phyloP scores from a whole-genome alignment of 2,113 vertebrate genomes.

The Accipiter virgatus region DNA sequence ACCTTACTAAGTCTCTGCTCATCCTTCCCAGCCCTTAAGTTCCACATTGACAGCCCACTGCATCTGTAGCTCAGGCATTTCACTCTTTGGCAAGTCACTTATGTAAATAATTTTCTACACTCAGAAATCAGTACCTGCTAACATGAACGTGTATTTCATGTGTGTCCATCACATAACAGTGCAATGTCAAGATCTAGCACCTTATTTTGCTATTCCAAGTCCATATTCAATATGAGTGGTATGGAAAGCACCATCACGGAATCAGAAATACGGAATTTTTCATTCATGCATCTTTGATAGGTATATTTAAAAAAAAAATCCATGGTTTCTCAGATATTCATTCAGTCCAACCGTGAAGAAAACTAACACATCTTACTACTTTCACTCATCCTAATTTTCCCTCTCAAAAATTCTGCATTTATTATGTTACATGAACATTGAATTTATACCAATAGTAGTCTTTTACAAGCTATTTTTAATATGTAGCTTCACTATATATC shows the following conservation, averaged over 20 bases:
- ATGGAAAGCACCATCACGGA: background rate
- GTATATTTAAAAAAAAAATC: background rate
- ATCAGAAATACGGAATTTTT: background rate
- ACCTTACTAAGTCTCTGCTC: background rate
- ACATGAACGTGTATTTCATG: background rate
- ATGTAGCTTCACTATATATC: background rate
- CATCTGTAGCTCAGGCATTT: background rate
- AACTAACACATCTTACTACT: background rate
- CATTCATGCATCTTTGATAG: background rate
- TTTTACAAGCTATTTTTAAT: background rate
- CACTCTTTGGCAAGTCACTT: background rate
- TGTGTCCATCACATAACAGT: background rate
- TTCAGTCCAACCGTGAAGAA: background rate
- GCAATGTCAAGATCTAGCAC: background rate
- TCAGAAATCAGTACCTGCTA: background rate
- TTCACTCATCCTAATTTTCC: background rate
- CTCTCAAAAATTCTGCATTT: background rate
- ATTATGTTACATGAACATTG: background rate
- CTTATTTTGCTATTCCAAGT: background rate
- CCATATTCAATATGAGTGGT: background rate
- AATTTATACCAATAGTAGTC: background rate
- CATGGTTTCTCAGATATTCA: background rate
- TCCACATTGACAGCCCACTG: background rate
- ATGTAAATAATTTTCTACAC: background rate
- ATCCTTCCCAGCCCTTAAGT: background rate